Conservation (phyloP, 2,797 vertebrate genomes). For the Gastrophryne carolinensis region DNA sequence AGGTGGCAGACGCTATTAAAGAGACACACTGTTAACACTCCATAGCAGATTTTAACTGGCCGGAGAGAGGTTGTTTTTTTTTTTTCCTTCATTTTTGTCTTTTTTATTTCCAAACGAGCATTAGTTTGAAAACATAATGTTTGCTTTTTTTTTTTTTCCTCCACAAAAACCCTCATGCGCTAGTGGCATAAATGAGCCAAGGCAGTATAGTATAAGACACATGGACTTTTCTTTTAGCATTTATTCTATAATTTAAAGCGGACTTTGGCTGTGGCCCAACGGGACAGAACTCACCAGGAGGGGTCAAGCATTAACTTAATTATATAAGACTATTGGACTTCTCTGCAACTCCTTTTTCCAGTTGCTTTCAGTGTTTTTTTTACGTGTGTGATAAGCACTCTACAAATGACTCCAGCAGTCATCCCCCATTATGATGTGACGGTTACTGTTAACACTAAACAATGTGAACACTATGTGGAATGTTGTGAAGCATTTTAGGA, state of each 20-base stretch:
- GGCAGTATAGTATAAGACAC: slow-evolving; percentile 10
- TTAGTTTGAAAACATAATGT: slow-evolving; percentile 16
- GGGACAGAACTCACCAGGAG: slow-evolving; percentile 25
- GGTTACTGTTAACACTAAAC: slow-evolving; percentile 6
- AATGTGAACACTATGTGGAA: slow-evolving; percentile 71
- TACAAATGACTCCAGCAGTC: slow-evolving; percentile 37
- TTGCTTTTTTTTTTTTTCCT: slow-evolving; percentile 54
- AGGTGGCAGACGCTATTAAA: slow-evolving; percentile 79
- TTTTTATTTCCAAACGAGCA: slow-evolving; percentile 40
- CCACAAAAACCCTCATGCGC: slow-evolving; percentile 63
- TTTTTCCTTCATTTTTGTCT: slow-evolving; percentile 11
- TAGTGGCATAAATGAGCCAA: slow-evolving; percentile 53
- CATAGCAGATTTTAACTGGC: slow-evolving; percentile 52
- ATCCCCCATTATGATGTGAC: slow-evolving; percentile 24
- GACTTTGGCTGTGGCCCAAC: slow-evolving; percentile 42
- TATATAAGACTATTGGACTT: slow-evolving; percentile 58
- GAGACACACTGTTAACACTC: slow-evolving; percentile 66
- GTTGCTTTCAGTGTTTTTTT: slow-evolving; percentile 31
- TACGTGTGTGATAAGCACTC: slow-evolving; percentile 44
- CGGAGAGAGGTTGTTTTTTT: slow-evolving; percentile 32
- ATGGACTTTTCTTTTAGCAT: neutral
- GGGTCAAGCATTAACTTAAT: slow-evolving; percentile 48
- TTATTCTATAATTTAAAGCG: slow-evolving; percentile 54
- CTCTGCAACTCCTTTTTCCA: slow-evolving; percentile 68
- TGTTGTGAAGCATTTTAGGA: slow-evolving; percentile 55